These are phyloP conservation scores for Myopa testacea DNA, from an alignment of 2,888 invertebrate species.

Conservation along the genomic window DNA sequence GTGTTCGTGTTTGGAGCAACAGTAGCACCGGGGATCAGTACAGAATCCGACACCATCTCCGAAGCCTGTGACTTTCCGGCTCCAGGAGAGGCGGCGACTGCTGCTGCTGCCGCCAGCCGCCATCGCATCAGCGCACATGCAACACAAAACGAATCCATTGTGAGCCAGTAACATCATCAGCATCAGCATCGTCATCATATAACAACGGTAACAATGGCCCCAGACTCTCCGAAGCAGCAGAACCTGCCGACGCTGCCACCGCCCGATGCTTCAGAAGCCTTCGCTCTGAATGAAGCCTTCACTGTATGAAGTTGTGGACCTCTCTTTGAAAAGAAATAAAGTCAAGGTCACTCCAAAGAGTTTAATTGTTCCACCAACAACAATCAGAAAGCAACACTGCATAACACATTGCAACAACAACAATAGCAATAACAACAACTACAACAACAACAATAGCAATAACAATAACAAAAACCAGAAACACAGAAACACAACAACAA, in stretches of 20 bases:
- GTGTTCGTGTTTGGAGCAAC: background rate
- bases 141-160: conserved; percentile 23
- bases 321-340: conserved; percentile 61
- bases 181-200: conserved; percentile 3
- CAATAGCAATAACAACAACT: conserved; percentile 11
- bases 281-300: conserved; percentile 40
- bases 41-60: conserved; percentile 22
- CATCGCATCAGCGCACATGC: background rate
- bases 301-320: conserved; percentile 26
- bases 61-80: background rate
- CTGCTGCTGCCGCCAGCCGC: conserved; percentile 13
- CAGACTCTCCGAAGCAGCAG: conserved; percentile 30
- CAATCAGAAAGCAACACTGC: conserved; percentile 20
- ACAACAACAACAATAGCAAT: background rate
- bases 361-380: conserved; percentile 65
- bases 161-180: conserved; percentile 5
- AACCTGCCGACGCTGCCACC: conserved; percentile 9
- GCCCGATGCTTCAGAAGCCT: conserved; percentile 48
- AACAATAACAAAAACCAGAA: background rate
- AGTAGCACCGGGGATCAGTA: background rate
- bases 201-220: conserved; percentile 4
- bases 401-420: conserved; percentile 21
- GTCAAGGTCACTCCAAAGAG: conserved; percentile 68
- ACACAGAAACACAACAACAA: background rate
- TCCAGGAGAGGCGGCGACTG: background rate